A percentile compares a stretch with the other conserved stretches of the same genome.
Evolutionary conservation across 2,113 vertebrate genomes (phyloP).

Genomic region (Camelus bactrianus): DNA sequence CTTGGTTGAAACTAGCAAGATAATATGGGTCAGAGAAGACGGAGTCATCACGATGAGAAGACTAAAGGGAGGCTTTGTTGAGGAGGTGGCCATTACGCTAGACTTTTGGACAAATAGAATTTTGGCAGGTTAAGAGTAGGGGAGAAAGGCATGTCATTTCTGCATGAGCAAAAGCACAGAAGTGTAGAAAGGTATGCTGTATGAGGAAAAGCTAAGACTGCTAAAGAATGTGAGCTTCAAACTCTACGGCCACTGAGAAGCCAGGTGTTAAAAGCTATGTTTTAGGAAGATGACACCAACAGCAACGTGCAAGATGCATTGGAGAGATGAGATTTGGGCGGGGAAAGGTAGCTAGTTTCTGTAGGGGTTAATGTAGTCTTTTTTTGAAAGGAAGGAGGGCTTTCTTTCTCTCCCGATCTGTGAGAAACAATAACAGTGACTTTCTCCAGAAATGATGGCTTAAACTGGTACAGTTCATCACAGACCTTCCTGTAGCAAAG

Average conservation of each 20-base stretch:
- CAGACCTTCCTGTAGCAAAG: conserved; percentile 16
- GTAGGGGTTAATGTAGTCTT: background rate
- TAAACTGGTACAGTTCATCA: background rate
- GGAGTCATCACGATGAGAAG: background rate
- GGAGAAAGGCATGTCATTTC: background rate
- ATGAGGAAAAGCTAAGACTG: background rate
- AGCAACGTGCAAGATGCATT: background rate
- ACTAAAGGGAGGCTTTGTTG: background rate
- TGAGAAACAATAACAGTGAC: background rate
- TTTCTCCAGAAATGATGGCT: background rate
- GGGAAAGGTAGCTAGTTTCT: background rate
- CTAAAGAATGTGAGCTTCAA: background rate
- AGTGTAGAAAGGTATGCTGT: background rate
- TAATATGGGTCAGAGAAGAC: background rate
- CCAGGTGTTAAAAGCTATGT: background rate
- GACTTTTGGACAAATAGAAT: background rate
- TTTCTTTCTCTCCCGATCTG: background rate
- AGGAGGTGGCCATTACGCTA: background rate
- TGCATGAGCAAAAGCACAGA: background rate
- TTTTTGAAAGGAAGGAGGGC: background rate
- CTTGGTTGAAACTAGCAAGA: background rate
- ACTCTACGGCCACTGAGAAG: background rate
- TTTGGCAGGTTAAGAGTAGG: background rate
- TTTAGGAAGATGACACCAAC: background rate
- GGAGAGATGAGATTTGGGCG: background rate